Base-by-base conservation (phyloP, 2,888 invertebrate species). In the Ophion obscuratus region DNA sequence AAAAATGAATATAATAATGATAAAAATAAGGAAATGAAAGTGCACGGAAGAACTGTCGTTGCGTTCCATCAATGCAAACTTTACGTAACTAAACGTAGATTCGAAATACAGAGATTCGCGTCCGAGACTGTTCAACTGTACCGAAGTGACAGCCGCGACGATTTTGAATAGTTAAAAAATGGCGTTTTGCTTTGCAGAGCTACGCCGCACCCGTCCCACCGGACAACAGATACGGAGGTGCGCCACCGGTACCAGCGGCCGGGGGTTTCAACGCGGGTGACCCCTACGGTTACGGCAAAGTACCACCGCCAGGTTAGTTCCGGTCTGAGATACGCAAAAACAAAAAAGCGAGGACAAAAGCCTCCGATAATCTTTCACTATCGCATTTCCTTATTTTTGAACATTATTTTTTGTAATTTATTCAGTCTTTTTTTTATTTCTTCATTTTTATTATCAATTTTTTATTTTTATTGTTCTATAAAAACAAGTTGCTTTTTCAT, bases 221-320 rank as follows among this genome's bases (percentile, higher is more conserved):
- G 47, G 94, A 94, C 87, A 92, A 87, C 70, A 92, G 94, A 90
- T 94, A 94, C 76, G 93, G 94, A 44, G 93, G 93, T 77, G 91
- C 91, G 40, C 92, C 93, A 44, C 85, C 92, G 70, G 91, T 91
- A 80, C 91, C 93, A 84, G 90, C 92, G 73, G 87, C 92, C 77
- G 93, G 93, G 73, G 89, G 91, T 44, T 94, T 93, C 85, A 92
- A 90, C 75, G 82, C 92, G 71, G 90, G 92, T 20, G 94, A 94
- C 91, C 94, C 94, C 67, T 94, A 94, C 79, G 92, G 91, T 84
- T 94, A 94, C 86, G 93, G 93, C 88, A 93, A 94, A 91, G 91
- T 90, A 90, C 92, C 94, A 87, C 91, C 93, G 88, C 91, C 93
- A 90, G 94, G 93, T 94, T 81, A 83, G 89, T 88, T 68, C n/a